phyloP scores from a whole-genome alignment of 2,888 invertebrate species.

The Prionchulus punctatus region DNA sequence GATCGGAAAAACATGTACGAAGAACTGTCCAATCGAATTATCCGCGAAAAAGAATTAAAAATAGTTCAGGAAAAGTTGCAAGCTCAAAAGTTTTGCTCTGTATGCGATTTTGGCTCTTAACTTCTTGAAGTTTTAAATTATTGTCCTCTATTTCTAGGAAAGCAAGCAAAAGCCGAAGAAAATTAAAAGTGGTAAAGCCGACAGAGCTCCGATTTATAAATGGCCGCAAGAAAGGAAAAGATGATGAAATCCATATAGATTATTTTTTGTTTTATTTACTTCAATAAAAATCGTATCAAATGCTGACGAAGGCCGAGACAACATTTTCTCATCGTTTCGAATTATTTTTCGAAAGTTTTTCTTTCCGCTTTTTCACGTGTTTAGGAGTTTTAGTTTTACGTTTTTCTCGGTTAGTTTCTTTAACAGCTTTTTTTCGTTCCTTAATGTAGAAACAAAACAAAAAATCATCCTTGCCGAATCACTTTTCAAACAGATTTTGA shows the following conservation, averaged over 20 bases:
- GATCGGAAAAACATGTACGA: slow-evolving; percentile 21
- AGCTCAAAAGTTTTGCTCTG: slow-evolving; percentile 10
- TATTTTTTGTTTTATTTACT: slow-evolving; percentile 2
- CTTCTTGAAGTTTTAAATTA: slow-evolving; percentile 16
- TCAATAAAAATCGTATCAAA: background rate
- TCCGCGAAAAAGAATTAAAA: slow-evolving; percentile 22
- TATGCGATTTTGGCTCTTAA: background rate
- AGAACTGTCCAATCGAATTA: slow-evolving; percentile 24
- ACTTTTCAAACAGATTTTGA: too few species aligned
- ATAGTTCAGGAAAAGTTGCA: slow-evolving; percentile 25
- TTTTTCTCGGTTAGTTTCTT: slow-evolving; percentile 70
- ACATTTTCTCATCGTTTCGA: slow-evolving; percentile 5
- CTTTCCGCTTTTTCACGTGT: slow-evolving; percentile 74
- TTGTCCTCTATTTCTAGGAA: slow-evolving; percentile 7
- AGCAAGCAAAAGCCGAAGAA: slow-evolving; percentile 17
- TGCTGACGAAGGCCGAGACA: too few species aligned
- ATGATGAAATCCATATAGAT: slow-evolving; percentile 13
- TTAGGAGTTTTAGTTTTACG: slow-evolving; percentile 75
- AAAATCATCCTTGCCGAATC: background rate
- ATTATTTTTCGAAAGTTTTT: slow-evolving; percentile 29
- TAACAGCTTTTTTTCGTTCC: slow-evolving; percentile 68
- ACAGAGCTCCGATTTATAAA: slow-evolving; percentile 24
- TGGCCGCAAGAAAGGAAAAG: slow-evolving; percentile 28
- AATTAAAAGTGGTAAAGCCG: slow-evolving; percentile 18
- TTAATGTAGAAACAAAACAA: slow-evolving; percentile 19